Conservation (phyloP, 2,888 invertebrate species). For the Saturnia japonica region DNA sequence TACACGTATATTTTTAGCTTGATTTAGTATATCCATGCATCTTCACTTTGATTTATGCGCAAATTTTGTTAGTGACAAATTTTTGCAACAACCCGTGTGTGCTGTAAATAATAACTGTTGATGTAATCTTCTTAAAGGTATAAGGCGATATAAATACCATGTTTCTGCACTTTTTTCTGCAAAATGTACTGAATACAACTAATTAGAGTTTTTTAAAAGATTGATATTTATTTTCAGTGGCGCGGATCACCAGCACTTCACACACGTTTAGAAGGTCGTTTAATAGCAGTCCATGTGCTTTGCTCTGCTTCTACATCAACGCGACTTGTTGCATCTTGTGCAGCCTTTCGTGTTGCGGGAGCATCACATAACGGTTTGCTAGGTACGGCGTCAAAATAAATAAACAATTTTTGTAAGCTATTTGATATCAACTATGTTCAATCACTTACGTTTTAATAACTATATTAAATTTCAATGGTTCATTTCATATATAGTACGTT, state of each 20-base stretch:
- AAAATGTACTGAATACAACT: neutral
- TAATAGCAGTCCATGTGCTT: slow-evolving; percentile 89
- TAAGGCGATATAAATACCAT: slow-evolving; percentile 4
- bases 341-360: slow-evolving; percentile 92
- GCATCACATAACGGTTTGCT: slow-evolving; percentile 81
- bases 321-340: slow-evolving; percentile 89
- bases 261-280: slow-evolving; percentile 88
- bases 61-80: slow-evolving; percentile 23
- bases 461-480: neutral
- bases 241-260: slow-evolving; percentile 89
- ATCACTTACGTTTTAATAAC: neutral
- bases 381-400: slow-evolving; percentile 46
- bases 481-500: neutral
- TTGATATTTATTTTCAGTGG: slow-evolving; percentile 83
- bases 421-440: neutral
- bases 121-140: slow-evolving; percentile 47
- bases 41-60: slow-evolving; percentile 37
- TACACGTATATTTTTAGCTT: slow-evolving; percentile 28
- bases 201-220: neutral
- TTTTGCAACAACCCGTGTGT: slow-evolving; percentile 20
- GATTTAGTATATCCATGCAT: slow-evolving; percentile 29
- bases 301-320: slow-evolving; percentile 85
- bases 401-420: neutral
- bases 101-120: slow-evolving; percentile 40
- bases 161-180: slow-evolving; percentile 4